These are phyloP conservation scores for Thunnus maccoyii DNA, from an alignment of 2,113 vertebrate species.

Conservation along the genomic window DNA sequence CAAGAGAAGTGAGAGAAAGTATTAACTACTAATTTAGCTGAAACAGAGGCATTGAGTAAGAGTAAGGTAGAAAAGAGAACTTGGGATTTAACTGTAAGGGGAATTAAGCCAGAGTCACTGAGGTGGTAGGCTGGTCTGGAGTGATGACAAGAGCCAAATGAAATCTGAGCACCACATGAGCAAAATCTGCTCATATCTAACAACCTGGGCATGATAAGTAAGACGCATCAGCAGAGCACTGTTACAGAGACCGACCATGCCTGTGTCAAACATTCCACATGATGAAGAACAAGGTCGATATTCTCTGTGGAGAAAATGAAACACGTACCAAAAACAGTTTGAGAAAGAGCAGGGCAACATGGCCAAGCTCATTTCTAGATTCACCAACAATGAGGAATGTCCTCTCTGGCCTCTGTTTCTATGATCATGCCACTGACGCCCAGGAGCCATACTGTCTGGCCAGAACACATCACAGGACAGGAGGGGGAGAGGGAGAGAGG, in stretches of 20 bases:
- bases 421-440: slow-evolving; percentile 80
- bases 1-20: slow-evolving; percentile 68
- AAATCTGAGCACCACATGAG: slow-evolving; percentile 20
- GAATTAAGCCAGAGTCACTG: slow-evolving; percentile 13
- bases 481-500: slow-evolving; percentile 57
- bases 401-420: slow-evolving; percentile 79
- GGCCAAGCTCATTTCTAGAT: slow-evolving; percentile 68
- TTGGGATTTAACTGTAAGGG: slow-evolving; percentile 1
- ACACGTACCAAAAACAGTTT: slow-evolving; percentile 17
- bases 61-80: slow-evolving; percentile 24
- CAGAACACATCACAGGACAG: slow-evolving; percentile 82
- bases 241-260: slow-evolving; percentile 23
- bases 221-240: slow-evolving; percentile 15
- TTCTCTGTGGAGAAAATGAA: slow-evolving; percentile 33
- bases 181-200: slow-evolving; percentile 23
- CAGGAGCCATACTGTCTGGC: slow-evolving; percentile 83
- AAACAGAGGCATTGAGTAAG: slow-evolving; percentile 16
- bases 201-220: slow-evolving; percentile 36
- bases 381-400: slow-evolving; percentile 78
- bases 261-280: slow-evolving; percentile 15
- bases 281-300: slow-evolving; percentile 27
- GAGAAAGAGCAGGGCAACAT: slow-evolving; percentile 33
- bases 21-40: slow-evolving; percentile 51
- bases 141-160: slow-evolving; percentile 6
- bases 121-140: slow-evolving; percentile 5